Conservation (phyloP, 1,140 invertebrate genomes). For the Pentalonia nigronervosa region DNA sequence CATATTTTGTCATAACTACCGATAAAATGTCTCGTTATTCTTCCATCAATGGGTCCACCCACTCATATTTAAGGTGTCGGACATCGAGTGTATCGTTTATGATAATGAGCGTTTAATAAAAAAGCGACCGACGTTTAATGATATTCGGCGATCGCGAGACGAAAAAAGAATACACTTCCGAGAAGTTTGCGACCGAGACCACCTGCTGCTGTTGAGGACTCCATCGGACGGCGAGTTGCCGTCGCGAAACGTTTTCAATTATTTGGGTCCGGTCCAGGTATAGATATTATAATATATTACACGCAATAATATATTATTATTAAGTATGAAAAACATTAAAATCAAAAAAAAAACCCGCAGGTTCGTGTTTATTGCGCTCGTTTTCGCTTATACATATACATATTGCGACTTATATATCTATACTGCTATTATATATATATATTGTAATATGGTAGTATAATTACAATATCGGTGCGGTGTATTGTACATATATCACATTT, state of each 20-base stretch:
- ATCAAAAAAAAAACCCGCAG: not conserved
- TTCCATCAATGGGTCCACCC: no score
- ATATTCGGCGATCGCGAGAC: not conserved
- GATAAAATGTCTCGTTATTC: no score
- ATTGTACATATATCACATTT: not conserved
- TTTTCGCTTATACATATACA: not conserved
- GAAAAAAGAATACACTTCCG: not conserved
- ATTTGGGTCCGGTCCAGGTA: conserved; percentile 4
- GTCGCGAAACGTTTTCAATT: not conserved
- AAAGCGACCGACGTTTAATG: not conserved
- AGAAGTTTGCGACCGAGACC: conserved; percentile 2
- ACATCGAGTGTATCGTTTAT: not conserved
- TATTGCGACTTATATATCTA: not conserved
- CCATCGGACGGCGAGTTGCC: not conserved
- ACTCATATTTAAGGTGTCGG: no score
- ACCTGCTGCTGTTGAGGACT: not conserved
- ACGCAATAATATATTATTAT: not conserved
- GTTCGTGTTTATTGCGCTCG: not conserved
- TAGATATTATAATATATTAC: not conserved
- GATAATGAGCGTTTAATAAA: not conserved
- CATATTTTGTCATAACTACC: no score
- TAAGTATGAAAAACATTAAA: conserved; percentile 2
- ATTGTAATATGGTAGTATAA: conserved; percentile 4
- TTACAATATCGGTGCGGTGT: not conserved
- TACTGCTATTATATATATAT: not conserved